Evolutionary conservation across 1,140 invertebrate species (phyloP), one percentile per base, ranked within the genome.

Genomic region (Megalonaias nervosa): DNA sequence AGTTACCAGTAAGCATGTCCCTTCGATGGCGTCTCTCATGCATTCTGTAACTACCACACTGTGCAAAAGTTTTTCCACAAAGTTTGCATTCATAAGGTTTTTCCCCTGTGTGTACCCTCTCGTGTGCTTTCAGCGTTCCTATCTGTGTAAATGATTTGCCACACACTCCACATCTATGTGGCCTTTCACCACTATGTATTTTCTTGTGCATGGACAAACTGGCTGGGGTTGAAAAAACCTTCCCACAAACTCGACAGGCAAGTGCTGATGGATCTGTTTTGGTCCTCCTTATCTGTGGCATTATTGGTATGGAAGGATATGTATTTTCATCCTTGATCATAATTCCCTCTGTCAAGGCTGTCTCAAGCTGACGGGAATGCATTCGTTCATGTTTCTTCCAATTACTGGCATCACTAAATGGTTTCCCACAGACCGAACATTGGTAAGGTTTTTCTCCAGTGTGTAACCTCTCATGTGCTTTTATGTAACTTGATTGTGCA

Each of bases 381-480:
- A 90, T 88, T 11, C 90, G 85, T 21, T 90, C 86, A 77, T 92
- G 92, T 65, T 90, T 89, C 76, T 90, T 90, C 80, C 92, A 87
- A 77, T 92, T 89, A 59, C 90, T 90, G 13, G 89, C 82, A 68
- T 89, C 84, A 58, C 88, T 84, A 79, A 92, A 92, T 14, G 88
- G 85, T 59, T 90, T 88, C 11, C 85, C 85, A 78, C 92, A 92
- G 12, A 90, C 86, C 15, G 88, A 86, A 81, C 92, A 92, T 13
- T 82, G 75, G 67, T 86, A 89, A 1, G 87, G 88, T 71, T 86
- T 89, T 60, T 88, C 86, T 21, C 86, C 86, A n/a, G 86, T 89
- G 87, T 98, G 97, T 0, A 96, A 97, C 86, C 97, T 97, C 61
- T 87, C 85, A 65, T 87, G 85, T 1, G 85, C 85, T 74, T 87